phyloP scores from a whole-genome alignment of 2,797 vertebrate genomes.

The Cercopithecus diana region DNA sequence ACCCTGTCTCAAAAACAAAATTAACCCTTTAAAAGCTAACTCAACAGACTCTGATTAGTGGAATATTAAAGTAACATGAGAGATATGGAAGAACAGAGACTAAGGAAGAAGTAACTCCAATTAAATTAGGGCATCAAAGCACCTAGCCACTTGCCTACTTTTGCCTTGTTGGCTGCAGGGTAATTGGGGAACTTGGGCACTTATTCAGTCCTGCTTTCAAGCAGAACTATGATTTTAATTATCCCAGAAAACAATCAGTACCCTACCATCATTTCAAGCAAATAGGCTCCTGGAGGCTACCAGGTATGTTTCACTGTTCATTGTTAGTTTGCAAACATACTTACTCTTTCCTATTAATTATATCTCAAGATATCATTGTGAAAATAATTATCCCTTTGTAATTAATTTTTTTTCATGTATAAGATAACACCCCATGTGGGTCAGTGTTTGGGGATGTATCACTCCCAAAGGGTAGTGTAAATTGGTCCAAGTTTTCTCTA shows the following conservation, averaged over 20 bases:
- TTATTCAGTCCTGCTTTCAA: neutral
- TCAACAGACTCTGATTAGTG: neutral
- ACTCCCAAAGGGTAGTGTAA: neutral
- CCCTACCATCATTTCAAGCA: neutral
- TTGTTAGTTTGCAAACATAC: neutral
- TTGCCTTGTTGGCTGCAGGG: neutral
- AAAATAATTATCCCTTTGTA: conserved; percentile 21
- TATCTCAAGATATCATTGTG: conserved; percentile 3
- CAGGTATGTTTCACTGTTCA: neutral
- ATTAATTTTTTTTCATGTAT: neutral
- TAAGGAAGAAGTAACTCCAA: neutral
- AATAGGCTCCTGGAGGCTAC: neutral
- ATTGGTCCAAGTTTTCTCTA: conserved; percentile 7
- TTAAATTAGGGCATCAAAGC: neutral
- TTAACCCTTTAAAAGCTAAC: conserved; percentile 47
- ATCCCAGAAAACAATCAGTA: neutral
- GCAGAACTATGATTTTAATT: conserved; percentile 12
- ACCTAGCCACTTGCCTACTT: neutral
- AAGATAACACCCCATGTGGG: neutral
- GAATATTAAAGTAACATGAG: conserved; percentile 32
- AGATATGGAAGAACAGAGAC: conserved; percentile 13
- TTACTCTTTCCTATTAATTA: conserved; percentile 12
- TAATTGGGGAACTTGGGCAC: neutral
- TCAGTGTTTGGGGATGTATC: neutral
- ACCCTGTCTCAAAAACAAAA: neutral